Percentiles rank a stretch among this genome's conserved stretches.
Evolutionary conservation across 2,113 vertebrate genomes (phyloP).

Genomic region (cat (Felis catus)): F.catus_Fca126_mat1.0 CM031413.1:62742501-62743000

Average conservation of each 20-base stretch:
- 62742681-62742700: accelerated
- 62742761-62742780: not conserved
- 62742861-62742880: not conserved
- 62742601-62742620: not conserved
- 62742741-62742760: not conserved
- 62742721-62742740: not conserved
- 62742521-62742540: not conserved
- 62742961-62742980: not conserved
- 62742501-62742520: no score
- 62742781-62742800: not conserved
- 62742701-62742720: no score
- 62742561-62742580: not conserved
- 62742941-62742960: not conserved
- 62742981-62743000: not conserved
- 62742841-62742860: accelerated
- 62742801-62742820: not conserved
- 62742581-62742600: not conserved
- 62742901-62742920: not conserved
- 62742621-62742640: accelerated
- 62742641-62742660: accelerated
- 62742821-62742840: not conserved
- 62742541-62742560: not conserved
- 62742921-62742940: not conserved
- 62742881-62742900: not conserved
- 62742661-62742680: not conserved